phyloP scores from a whole-genome alignment of 2,797 vertebrate species.

The Etheostoma nigrum region DNA sequence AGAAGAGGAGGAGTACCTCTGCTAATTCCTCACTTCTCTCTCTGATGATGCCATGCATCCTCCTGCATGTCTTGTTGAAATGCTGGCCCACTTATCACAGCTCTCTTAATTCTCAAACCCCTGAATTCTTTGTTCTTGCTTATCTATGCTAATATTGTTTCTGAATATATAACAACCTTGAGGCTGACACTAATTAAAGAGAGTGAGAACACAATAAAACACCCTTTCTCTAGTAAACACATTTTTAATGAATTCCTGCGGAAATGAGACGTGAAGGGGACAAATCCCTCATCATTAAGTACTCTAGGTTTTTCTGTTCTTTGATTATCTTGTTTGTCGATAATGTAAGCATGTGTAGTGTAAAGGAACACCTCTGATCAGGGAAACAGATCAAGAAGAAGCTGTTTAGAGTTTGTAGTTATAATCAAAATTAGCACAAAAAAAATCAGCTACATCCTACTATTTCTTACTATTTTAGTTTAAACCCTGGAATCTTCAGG shows the following conservation, averaged over 20 bases:
- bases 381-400: slow-evolving; percentile 65
- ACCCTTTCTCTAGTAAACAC: slow-evolving; percentile 87
- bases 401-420: slow-evolving; percentile 75
- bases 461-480: neutral
- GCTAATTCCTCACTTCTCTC: slow-evolving; percentile 22
- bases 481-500: neutral
- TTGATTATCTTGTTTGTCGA: slow-evolving; percentile 87
- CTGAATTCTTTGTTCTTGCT: slow-evolving; percentile 52
- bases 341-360: slow-evolving; percentile 84
- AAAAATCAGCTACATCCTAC: neutral
- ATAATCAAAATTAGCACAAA: slow-evolving; percentile 59
- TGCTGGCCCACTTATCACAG: slow-evolving; percentile 26
- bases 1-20: slow-evolving; percentile 26
- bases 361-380: slow-evolving; percentile 84
- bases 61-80: slow-evolving; percentile 16
- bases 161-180: slow-evolving; percentile 68
- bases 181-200: slow-evolving; percentile 74
- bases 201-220: slow-evolving; percentile 55
- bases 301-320: slow-evolving; percentile 85
- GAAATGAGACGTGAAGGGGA: slow-evolving; percentile 87
- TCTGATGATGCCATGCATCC: neutral
- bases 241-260: slow-evolving; percentile 84
- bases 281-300: slow-evolving; percentile 79
- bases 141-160: slow-evolving; percentile 71
- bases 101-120: slow-evolving; percentile 10